Evolutionary conservation across 2,113 vertebrate species (phyloP), one percentile per base, ranked within the genome.

Genomic region (Nothoprocta pentlandii): DNA sequence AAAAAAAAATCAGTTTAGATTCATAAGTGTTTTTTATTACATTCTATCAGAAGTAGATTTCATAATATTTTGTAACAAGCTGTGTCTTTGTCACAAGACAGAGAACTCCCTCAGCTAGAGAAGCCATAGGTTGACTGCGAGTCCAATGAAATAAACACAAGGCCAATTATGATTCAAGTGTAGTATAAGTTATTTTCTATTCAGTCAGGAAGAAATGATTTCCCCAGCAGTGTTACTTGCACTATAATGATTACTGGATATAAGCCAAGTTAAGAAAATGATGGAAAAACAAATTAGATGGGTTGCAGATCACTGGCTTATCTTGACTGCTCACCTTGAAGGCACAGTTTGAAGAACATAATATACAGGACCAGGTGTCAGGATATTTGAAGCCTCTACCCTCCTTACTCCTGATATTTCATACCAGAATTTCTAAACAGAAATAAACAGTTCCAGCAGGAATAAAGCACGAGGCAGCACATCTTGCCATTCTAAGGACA

Each of bases 141-240:
- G 83, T 76, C 71, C 32, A 36, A 56, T 56, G 83, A 90, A 96
- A 97, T 82, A 96, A 96, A 95, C 56, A 87, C 96, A 97, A 79
- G 46, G 68, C 22, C 82, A 87, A 80, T 97, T 97, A 95, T 80
- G 79, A 97, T 94, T 95, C 74, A n/a, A 88, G 42, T 44, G 23
- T 70, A 75, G 53, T 46, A 68, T 53, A 86, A 90, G 53, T 69
- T 93, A 83, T 93, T 97, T 96, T 93, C 80, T 93, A 75, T 97
- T 96, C 90, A 92, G 90, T 85, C 64, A 87, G 89, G 87, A 97
- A 94, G 80, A 97, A 95, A 82, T 94, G 82, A 97, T 97, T 97
- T 97, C 81, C 82, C 90, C 89, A 94, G 93, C 88, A 95, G 93
- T 94, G 89, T 95, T 87, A 89, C 92, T 97, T 97, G 80, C 12